A percentile compares a stretch with the other conserved stretches of the same genome.
phyloP scores from a whole-genome alignment of 2,113 vertebrate species.

The Triplophysa dalaica region DNA sequence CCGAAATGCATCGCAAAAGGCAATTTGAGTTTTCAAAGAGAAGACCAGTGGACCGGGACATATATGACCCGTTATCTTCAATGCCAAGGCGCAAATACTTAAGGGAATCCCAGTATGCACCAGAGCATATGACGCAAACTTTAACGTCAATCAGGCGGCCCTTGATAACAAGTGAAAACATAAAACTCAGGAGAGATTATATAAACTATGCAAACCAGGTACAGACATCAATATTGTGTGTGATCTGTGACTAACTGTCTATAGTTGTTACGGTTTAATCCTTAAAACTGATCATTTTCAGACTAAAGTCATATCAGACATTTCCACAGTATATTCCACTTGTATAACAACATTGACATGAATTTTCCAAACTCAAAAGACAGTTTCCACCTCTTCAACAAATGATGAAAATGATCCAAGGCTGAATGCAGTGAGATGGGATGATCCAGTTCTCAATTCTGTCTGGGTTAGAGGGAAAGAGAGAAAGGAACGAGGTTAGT shows the following conservation, averaged over 20 bases:
- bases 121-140: constrained; percentile 36
- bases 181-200: constrained; percentile 44
- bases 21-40: constrained; percentile 72
- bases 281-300: neutral
- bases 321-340: neutral
- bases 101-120: constrained; percentile 34
- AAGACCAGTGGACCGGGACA: constrained; percentile 63
- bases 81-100: neutral
- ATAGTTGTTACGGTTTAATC: neutral
- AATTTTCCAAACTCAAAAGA: constrained; percentile 5
- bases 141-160: constrained; percentile 43
- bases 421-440: constrained; percentile 20
- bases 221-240: neutral
- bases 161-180: constrained; percentile 36
- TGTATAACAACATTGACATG: neutral
- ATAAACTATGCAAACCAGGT: constrained; percentile 48
- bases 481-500: constrained; percentile 46
- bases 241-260: neutral
- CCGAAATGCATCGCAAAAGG: constrained; percentile 69
- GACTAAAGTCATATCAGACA: too few species aligned
- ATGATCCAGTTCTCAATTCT: constrained; percentile 8
- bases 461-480: constrained; percentile 14
- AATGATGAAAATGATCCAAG: constrained; percentile 38
- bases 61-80: constrained; percentile 21
- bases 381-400: neutral